Conservation (phyloP, 2,797 vertebrate species). For the Enteromius treurensis region DNA sequence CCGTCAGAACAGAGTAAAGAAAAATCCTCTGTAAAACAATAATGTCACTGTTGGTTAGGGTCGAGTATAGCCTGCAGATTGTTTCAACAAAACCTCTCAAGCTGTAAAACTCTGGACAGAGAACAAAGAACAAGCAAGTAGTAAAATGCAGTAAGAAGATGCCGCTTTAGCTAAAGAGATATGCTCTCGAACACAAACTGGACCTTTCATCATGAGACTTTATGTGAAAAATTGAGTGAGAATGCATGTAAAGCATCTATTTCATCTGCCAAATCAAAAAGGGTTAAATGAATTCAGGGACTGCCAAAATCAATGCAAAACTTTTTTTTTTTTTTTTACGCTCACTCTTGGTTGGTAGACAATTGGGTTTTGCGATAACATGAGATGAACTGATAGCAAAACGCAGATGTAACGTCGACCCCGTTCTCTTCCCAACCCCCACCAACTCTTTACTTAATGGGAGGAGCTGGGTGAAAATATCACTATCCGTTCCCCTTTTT, state of each 20-base stretch:
- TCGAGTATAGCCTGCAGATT: conserved; percentile 37
- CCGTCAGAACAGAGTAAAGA: conserved; percentile 38
- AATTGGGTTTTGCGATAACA: not conserved
- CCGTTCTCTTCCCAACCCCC: conserved; percentile 6
- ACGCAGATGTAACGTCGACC: not conserved
- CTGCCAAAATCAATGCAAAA: not conserved
- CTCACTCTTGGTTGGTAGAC: conserved; percentile 3
- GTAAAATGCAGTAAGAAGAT: conserved; percentile 44
- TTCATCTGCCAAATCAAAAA: conserved; percentile 27
- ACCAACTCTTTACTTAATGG: conserved; percentile 8
- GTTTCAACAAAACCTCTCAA: conserved; percentile 52
- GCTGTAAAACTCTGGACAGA: conserved; percentile 42
- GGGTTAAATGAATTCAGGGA: not conserved
- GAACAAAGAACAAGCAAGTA: conserved; percentile 44
- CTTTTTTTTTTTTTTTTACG: not conserved
- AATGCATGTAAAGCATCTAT: not conserved
- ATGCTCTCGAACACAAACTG: conserved; percentile 44
- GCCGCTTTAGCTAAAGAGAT: conserved; percentile 28
- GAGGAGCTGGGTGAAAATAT: conserved; percentile 22
- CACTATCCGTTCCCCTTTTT: conserved; percentile 19
- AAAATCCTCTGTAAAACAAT: conserved; percentile 58
- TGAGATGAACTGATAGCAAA: conserved; percentile 10
- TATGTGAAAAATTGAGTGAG: conserved; percentile 9
- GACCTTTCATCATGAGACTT: conserved; percentile 23
- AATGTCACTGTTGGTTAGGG: conserved; percentile 59